Conservation (phyloP, 1,140 invertebrate genomes). For the Drosophila insularis region DNA sequence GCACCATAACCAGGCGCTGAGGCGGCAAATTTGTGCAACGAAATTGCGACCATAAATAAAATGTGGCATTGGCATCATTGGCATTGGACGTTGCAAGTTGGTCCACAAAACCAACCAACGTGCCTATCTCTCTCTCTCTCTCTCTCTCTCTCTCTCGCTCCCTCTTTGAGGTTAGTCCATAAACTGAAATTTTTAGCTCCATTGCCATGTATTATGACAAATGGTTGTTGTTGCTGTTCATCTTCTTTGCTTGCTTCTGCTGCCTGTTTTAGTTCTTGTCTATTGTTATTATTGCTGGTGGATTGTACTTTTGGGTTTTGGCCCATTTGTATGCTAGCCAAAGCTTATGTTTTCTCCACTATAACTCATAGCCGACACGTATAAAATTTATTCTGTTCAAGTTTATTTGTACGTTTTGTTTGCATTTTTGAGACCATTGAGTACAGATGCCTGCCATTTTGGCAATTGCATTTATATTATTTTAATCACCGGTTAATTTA, state of each 20-base stretch:
- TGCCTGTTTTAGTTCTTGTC: constrained; percentile 14
- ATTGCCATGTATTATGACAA: constrained; percentile 62
- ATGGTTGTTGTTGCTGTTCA: constrained; percentile 60
- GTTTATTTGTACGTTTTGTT: constrained; percentile 42
- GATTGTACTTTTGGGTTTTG: constrained; percentile 43
- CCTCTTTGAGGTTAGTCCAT: constrained; percentile 49
- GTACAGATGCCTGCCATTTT: constrained; percentile 9
- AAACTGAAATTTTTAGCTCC: constrained; percentile 61
- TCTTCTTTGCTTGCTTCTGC: constrained; percentile 1
- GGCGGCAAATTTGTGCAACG: constrained; percentile 53
- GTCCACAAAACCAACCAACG: not conserved
- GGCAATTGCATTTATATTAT: constrained; percentile 48
- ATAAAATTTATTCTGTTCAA: constrained; percentile 69
- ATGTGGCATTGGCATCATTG: constrained; percentile 42
- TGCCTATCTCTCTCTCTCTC: not conserved
- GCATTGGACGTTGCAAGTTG: constrained; percentile 9
- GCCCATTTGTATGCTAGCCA: constrained; percentile 60
- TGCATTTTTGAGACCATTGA: constrained; percentile 32
- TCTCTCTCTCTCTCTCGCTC: constrained; percentile 29
- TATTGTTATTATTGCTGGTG: constrained; percentile 44
- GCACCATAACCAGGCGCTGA: constrained; percentile 12
- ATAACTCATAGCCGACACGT: constrained; percentile 73
- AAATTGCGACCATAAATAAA: constrained; percentile 67
- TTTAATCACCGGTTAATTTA: constrained; percentile 66
- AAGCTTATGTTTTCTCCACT: constrained; percentile 24